phyloP scores from a whole-genome alignment of 2,113 vertebrate genomes.

The Cynocephalus volans region DNA sequence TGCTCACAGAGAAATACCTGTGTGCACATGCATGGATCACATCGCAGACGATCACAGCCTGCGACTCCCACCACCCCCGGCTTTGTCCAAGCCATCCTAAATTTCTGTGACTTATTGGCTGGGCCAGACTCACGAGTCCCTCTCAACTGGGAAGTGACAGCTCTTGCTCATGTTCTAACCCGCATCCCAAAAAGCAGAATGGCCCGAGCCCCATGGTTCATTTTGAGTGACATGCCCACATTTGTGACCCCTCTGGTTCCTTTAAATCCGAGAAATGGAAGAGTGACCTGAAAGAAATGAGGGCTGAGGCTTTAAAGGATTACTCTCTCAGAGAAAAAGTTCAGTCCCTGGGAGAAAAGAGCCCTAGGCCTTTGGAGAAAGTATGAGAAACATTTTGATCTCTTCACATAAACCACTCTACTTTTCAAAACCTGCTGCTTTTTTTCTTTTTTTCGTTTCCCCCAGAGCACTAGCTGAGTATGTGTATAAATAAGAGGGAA shows the following conservation, averaged over 20 bases:
- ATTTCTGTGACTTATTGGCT: neutral
- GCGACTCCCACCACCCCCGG: neutral
- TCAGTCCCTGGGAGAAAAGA: constrained; percentile 64
- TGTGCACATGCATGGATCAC: neutral
- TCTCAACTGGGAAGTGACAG: neutral
- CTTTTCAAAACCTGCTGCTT: constrained; percentile 58
- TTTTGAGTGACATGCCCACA: constrained; percentile 25
- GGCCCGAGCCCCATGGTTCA: neutral
- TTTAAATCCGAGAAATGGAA: constrained; percentile 71
- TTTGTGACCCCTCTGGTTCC: constrained; percentile 53
- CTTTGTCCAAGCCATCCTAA: neutral
- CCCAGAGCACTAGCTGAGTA: neutral
- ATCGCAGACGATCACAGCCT: fast-evolving
- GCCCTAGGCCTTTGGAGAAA: constrained; percentile 67
- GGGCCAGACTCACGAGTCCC: neutral
- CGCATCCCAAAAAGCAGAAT: neutral
- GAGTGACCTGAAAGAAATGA: constrained; percentile 69
- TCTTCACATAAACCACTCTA: constrained; percentile 66
- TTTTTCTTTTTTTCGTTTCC: too few species aligned
- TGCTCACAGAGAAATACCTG: neutral
- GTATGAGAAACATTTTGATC: constrained; percentile 73
- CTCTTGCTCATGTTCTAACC: neutral
- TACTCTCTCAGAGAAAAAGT: constrained; percentile 52
- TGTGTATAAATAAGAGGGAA: neutral
- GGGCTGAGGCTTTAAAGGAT: constrained; percentile 57